A percentile compares a stretch with the other conserved stretches of the same genome.
Evolutionary conservation across 37 sponge, comb jelly and placozoan species (phyloP).

Genomic region (Beroe forskalii): DNA sequence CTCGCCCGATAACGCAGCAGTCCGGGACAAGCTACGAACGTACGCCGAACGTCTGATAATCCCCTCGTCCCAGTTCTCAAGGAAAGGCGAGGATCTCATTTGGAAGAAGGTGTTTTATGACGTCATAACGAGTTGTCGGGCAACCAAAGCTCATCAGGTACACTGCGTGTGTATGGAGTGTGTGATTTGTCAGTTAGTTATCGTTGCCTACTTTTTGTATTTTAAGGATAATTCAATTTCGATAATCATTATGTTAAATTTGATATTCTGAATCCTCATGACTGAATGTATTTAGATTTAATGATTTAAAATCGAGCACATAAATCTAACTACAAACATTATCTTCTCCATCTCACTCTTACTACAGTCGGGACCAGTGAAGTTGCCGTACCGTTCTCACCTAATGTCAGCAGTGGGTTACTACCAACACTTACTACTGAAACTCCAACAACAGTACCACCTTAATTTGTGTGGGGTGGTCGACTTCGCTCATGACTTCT

Average conservation of each 20-base stretch:
- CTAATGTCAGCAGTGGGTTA: constrained; percentile 64
- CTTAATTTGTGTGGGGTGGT: constrained; percentile 61
- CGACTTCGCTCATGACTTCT: constrained; percentile 63
- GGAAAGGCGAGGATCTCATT: constrained; percentile 59
- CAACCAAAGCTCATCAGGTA: constrained; percentile 50
- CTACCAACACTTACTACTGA: constrained; percentile 62
- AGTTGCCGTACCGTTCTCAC: constrained; percentile 38
- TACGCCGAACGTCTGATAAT: constrained; percentile 44
- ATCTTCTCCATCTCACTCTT: background rate
- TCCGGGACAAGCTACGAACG: constrained; percentile 11
- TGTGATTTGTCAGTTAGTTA: too few relatives aligned
- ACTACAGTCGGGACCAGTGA: background rate
- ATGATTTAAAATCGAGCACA: too few relatives aligned
- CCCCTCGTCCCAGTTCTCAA: constrained; percentile 33
- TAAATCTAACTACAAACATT: too few relatives aligned
- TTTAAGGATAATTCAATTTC: too few relatives aligned
- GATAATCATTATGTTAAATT: too few relatives aligned
- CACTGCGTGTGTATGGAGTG: too few relatives aligned
- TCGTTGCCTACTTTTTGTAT: too few relatives aligned
- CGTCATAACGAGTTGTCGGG: constrained; percentile 40
- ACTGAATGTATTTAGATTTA: too few relatives aligned
- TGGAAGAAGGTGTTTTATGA: constrained; percentile 66
- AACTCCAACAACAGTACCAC: constrained; percentile 55
- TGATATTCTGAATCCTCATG: too few relatives aligned
- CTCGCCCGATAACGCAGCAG: constrained; percentile 43